Percentiles rank a stretch among this genome's conserved stretches.
These are phyloP conservation scores for Apotomis turbidana DNA, from an alignment of 2,888 invertebrate species.

Conservation along the genomic window DNA sequence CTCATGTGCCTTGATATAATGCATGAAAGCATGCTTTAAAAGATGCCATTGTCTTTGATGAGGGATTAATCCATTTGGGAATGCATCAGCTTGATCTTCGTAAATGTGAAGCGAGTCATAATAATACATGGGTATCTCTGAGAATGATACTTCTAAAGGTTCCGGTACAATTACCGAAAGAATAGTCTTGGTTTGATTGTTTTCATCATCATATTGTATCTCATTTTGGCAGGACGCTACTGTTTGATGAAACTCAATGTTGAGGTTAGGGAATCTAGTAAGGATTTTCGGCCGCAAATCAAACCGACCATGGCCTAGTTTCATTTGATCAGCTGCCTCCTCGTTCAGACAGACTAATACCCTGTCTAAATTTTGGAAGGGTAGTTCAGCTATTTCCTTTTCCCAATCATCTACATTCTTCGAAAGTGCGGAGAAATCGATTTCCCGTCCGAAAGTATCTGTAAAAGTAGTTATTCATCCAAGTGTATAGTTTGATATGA, in stretches of 20 bases:
- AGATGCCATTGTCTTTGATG: slow-evolving; percentile 17
- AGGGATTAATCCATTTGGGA: slow-evolving; percentile 4
- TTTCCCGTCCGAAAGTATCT: neutral
- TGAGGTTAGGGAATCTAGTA: neutral
- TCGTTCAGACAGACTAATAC: slow-evolving; percentile 16
- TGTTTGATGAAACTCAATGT: slow-evolving; percentile 3
- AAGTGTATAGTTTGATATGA: too few species aligned
- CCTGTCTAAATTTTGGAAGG: neutral
- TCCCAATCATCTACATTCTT: neutral
- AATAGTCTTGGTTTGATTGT: neutral
- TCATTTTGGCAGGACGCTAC: neutral
- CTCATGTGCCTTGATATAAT: slow-evolving; percentile 16
- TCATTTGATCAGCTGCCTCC: neutral
- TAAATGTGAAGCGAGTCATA: slow-evolving; percentile 4
- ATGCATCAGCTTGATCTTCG: neutral
- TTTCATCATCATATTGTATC: neutral
- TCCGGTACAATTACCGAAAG: slow-evolving; percentile 26
- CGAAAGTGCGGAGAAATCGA: neutral
- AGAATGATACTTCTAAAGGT: neutral
- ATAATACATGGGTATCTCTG: slow-evolving; percentile 25
- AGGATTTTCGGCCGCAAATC: slow-evolving; percentile 1
- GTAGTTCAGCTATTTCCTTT: neutral
- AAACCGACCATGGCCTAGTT: neutral
- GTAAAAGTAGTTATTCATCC: too few species aligned
- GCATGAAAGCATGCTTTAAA: slow-evolving; percentile 23